Evolutionary conservation across 2,888 invertebrate genomes (phyloP).

Genomic region (Andrena hattorfiana): DNA sequence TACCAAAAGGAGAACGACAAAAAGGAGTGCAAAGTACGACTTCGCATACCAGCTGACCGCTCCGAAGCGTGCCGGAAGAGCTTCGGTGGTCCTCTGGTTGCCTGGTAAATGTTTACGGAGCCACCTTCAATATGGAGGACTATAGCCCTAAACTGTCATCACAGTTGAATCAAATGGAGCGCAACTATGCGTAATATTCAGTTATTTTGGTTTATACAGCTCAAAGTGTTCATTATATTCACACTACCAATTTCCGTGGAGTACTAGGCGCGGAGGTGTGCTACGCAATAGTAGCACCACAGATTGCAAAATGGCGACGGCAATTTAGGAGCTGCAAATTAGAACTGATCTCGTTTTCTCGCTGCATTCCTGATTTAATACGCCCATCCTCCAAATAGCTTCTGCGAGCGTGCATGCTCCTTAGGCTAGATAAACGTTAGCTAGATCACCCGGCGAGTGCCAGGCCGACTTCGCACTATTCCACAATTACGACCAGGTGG

Average conservation of each 20-base stretch:
- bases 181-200: too few relatives aligned
- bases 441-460: neutral
- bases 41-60: conserved; percentile 55
- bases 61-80: conserved; percentile 39
- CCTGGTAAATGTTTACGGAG: conserved; percentile 30
- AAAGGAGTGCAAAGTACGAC: conserved; percentile 63
- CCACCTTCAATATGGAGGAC: neutral
- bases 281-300: neutral
- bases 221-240: too few relatives aligned
- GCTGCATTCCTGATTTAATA: conserved; percentile 18
- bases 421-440: neutral
- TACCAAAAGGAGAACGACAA: conserved; percentile 74
- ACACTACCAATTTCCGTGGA: neutral
- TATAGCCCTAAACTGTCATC: too few relatives aligned
- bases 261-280: neutral
- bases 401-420: neutral
- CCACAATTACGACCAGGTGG: neutral
- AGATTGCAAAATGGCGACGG: conserved; percentile 20
- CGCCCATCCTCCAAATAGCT: conserved; percentile 1
- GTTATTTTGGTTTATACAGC: too few relatives aligned
- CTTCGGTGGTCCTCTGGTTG: neutral
- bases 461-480: neutral
- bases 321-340: conserved; percentile 33
- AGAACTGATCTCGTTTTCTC: conserved; percentile 31
- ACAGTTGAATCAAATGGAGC: too few relatives aligned